phyloP scores from a whole-genome alignment of 1,140 invertebrate species.

The Nasonia vitripennis region DNA sequence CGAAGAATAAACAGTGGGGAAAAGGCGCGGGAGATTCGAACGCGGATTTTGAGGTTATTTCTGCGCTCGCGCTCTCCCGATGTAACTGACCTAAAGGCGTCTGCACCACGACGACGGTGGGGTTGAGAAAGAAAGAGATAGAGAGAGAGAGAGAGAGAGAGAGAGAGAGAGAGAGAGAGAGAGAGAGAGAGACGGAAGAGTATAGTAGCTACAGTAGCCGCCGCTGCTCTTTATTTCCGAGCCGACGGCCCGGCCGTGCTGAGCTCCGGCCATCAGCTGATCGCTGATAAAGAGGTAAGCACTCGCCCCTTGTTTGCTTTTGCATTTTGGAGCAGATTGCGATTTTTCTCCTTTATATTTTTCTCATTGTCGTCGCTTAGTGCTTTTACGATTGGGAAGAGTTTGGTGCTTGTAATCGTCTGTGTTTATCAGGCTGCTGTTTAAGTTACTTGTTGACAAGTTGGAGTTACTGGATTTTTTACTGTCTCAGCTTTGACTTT shows the following conservation, averaged over 20 bases:
- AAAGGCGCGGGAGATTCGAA: constrained; percentile 29
- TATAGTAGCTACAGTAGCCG: background rate
- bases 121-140: background rate
- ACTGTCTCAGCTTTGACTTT: too few relatives aligned
- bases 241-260: constrained; percentile 34
- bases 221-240: constrained; percentile 32
- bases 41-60: constrained; percentile 33
- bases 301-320: background rate
- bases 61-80: background rate
- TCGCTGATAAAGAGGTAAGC: background rate
- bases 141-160: constrained; percentile 3
- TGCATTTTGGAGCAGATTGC: background rate
- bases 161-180: background rate
- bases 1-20: background rate
- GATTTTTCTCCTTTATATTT: background rate
- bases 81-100: background rate
- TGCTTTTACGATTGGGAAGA: too few relatives aligned
- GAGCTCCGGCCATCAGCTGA: constrained; percentile 3
- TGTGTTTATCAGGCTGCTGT: too few relatives aligned
- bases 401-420: background rate
- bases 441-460: too few relatives aligned
- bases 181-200: constrained; percentile 2
- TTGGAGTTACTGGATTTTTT: too few relatives aligned
- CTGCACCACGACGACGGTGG: background rate
- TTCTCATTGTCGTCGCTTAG: background rate